These are phyloP conservation scores for Copsychus sechellarum DNA, from an alignment of 2,113 vertebrate species.

Conservation along the genomic window DNA sequence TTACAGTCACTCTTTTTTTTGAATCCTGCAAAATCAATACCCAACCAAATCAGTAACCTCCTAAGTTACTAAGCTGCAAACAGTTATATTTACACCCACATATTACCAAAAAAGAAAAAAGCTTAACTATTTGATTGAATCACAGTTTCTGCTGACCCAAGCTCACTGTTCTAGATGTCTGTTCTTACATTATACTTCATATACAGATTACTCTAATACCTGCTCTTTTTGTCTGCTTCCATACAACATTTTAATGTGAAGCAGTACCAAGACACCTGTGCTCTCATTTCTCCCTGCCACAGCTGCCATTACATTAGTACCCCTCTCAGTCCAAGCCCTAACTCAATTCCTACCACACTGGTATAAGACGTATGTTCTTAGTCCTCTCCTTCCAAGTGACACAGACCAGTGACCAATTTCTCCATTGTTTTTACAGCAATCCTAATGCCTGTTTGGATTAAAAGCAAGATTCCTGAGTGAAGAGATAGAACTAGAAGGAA, in stretches of 20 bases:
- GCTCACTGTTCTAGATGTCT: not conserved
- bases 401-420: not conserved
- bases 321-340: not conserved
- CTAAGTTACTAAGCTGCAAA: not conserved
- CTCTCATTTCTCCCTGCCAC: not conserved
- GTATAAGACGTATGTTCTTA: not conserved
- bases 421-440: not conserved
- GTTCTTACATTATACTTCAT: not conserved
- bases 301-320: not conserved
- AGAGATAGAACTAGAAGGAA: not conserved
- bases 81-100: not conserved
- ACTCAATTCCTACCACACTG: not conserved
- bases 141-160: not conserved
- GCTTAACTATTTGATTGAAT: not conserved
- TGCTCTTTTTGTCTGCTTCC: not conserved
- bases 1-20: not conserved
- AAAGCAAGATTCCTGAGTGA: not conserved
- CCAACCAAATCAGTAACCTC: not conserved
- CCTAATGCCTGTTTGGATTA: not conserved
- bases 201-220: not conserved
- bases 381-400: not conserved
- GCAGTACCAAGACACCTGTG: not conserved
- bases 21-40: not conserved
- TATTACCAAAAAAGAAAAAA: too few relatives aligned
- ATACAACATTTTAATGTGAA: not conserved